Evolutionary conservation across 2,113 vertebrate species (phyloP).

Genomic region (Chloropsis hardwickii): DNA sequence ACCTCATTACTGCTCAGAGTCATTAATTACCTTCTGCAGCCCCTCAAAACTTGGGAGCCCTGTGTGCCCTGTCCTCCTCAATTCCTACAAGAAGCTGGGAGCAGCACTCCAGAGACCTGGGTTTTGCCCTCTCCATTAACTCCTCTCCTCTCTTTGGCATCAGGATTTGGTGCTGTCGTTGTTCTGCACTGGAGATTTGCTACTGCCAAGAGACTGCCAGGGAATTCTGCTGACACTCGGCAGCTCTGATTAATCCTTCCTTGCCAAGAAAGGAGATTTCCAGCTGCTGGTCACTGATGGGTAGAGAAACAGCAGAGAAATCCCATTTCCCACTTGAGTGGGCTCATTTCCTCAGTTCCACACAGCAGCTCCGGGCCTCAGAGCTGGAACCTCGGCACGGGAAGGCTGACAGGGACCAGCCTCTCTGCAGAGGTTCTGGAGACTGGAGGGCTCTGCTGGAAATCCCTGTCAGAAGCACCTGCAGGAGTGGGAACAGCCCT

Average conservation of each 20-base stretch:
- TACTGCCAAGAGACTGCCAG: not conserved
- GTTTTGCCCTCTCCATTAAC: not conserved
- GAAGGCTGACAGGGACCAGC: not conserved
- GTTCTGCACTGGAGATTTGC: not conserved
- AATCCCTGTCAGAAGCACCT: not conserved
- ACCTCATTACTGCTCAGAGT: not conserved
- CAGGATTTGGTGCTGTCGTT: not conserved
- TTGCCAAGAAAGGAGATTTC: not conserved
- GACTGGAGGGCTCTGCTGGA: not conserved
- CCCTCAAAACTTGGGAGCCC: not conserved
- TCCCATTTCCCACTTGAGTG: not conserved
- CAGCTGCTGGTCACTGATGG: not conserved
- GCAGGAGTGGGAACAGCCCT: not conserved
- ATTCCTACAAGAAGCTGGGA: not conserved
- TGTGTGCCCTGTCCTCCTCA: not conserved
- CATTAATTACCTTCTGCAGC: not conserved
- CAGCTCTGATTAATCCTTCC: not conserved
- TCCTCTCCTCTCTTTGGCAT: not conserved
- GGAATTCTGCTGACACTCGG: not conserved
- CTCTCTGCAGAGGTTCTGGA: not conserved
- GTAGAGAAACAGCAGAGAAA: not conserved
- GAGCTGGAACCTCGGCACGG: fast-evolving
- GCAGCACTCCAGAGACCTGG: not conserved
- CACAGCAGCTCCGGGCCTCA: fast-evolving
- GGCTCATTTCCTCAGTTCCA: not conserved